phyloP scores from a whole-genome alignment of 2,113 vertebrate genomes.

The Apodemus speciosus region DNA sequence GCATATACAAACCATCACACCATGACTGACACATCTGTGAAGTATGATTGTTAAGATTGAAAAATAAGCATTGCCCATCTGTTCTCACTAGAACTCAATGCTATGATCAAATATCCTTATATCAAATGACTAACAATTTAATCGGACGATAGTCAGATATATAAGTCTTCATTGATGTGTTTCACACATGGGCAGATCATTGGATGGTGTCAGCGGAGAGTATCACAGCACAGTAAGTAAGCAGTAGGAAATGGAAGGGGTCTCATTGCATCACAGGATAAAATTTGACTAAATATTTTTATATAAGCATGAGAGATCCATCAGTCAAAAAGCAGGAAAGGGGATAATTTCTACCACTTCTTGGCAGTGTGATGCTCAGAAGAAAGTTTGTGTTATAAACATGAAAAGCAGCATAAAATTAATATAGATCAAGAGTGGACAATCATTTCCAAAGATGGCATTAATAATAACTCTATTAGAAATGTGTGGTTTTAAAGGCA shows the following conservation, averaged over 20 bases:
- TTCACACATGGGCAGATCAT: slow-evolving; percentile 11
- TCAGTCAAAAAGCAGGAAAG: not conserved
- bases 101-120: not conserved
- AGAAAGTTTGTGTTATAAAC: not conserved
- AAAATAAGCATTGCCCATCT: slow-evolving; percentile 36
- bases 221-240: not conserved
- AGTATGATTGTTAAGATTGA: not conserved
- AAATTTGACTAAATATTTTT: not conserved
- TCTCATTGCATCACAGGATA: not conserved
- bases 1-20: too few relatives aligned
- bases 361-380: not conserved
- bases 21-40: not conserved
- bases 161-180: not conserved
- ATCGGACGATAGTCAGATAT: not conserved
- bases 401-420: not conserved
- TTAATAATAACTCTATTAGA: not conserved
- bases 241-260: not conserved
- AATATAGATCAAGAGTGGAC: not conserved
- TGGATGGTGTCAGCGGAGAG: not conserved
- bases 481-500: not conserved
- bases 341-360: not conserved
- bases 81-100: slow-evolving; percentile 35
- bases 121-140: slow-evolving; percentile 9
- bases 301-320: slow-evolving; percentile 4
- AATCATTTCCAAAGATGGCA: slow-evolving; percentile 32